Base-by-base conservation (phyloP, 2,888 invertebrate genomes). In the Eutolmus rufibarbis region DNA sequence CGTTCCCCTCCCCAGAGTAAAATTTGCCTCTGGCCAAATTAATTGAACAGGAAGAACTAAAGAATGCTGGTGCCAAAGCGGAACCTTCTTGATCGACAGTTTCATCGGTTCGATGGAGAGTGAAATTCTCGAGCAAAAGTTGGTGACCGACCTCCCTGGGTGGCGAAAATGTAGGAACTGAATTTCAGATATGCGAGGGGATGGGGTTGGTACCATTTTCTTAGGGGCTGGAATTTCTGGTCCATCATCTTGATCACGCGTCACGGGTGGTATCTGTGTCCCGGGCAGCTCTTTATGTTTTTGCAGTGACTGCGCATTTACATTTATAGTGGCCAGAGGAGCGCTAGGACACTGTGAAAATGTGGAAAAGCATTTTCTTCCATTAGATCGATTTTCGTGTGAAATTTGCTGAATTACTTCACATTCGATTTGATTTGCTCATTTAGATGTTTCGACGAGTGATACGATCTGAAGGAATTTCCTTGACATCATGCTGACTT, bases 321-420 rank as follows among this genome's bases (percentile, higher is more conserved):
- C 46, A 79, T 86, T 86, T 57, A 66, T 31, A 28, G 57, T 19
- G 34, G 23, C 37, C 43, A 23, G 9, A 78, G 43, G 66, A 66
- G 76, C 76, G 51, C 34, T 56, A 40, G 51, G 81, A 46, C 43
- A 81, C 8, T 31, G 40, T 37, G n/a, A 76, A 76, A 37, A 34
- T 37, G 28, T 28, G 31, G 56, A 81, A 78, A 31, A 74, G 57
- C 51, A 84, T 79, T 87, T 88, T 85, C 79, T 87, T 88, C 87
- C 88, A 79, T 87, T 79, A 88, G 87, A 87, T 51, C 88, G 86
- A 88, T 79, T 88, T 88, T 51, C 88, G 88, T 88, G 88, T 87
- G 88, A 88, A 88, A 87, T 74, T 74, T 16, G 34, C 23, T 14
- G 57, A 74, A 79, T 79, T 74, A 85, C 77, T 87, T 87, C 56